Evolutionary conservation across 2,113 vertebrate species (phyloP).

Genomic region (Podiceps cristatus): DNA sequence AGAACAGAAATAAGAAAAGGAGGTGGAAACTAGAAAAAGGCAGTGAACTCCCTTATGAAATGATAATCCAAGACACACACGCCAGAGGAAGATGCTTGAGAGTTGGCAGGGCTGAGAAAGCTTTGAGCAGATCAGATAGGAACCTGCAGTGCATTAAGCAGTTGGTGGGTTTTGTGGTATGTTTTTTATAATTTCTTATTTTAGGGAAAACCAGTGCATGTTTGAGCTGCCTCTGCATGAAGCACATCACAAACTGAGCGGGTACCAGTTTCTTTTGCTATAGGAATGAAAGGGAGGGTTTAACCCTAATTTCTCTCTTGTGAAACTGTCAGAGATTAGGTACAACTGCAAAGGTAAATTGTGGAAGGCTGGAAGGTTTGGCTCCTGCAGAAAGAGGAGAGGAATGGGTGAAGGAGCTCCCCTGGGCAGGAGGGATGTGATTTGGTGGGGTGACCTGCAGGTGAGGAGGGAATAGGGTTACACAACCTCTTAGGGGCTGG

Average conservation of each 20-base stretch:
- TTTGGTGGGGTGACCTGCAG: background rate
- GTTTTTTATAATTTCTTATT: background rate
- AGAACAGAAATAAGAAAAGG: constrained; percentile 8
- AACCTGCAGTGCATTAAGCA: background rate
- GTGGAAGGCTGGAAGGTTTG: background rate
- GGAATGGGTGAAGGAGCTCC: background rate
- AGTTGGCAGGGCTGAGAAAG: background rate
- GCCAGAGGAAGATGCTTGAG: background rate
- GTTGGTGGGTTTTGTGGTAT: background rate
- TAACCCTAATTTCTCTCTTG: background rate
- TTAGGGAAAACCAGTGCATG: background rate
- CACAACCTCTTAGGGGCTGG: background rate
- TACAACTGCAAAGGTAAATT: background rate
- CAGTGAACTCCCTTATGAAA: background rate
- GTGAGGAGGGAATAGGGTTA: background rate
- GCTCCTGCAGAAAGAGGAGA: background rate
- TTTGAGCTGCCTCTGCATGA: background rate
- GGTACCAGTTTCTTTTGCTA: background rate
- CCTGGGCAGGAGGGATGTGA: background rate
- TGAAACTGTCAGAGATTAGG: background rate
- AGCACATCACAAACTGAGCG: background rate
- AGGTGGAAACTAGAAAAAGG: background rate
- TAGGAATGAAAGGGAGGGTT: background rate
- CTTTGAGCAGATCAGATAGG: background rate
- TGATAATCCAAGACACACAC: background rate